phyloP scores from a whole-genome alignment of 1,140 invertebrate genomes.

The Brachionus rotundiformis region DNA sequence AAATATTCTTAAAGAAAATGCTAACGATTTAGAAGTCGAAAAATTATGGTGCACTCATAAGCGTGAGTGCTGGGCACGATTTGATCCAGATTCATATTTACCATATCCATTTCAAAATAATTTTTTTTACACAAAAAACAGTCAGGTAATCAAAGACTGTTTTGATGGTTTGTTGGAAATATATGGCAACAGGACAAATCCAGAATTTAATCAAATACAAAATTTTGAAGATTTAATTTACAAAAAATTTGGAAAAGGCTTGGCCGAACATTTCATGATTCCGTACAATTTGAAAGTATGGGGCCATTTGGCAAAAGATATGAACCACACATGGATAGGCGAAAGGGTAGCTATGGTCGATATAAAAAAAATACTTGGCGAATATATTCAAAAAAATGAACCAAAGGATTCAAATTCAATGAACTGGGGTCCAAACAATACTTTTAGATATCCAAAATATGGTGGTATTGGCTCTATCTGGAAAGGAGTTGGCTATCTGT shows the following conservation, averaged over 20 bases:
- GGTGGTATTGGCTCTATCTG: conserved; percentile 60
- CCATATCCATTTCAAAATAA: conserved; percentile 43
- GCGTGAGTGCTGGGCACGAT: not conserved
- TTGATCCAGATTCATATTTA: not conserved
- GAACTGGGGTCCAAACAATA: conserved; percentile 59
- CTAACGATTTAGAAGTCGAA: conserved; percentile 14
- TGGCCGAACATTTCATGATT: conserved; percentile 8
- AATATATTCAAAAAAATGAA: conserved; percentile 55
- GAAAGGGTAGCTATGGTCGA: conserved; percentile 22
- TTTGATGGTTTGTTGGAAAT: conserved; percentile 30
- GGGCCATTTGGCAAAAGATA: conserved; percentile 9
- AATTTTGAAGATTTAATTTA: conserved; percentile 12
- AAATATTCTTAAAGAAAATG: not conserved
- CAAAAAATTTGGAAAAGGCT: conserved; percentile 27
- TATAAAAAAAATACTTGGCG: not conserved
- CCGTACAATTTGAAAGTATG: conserved; percentile 36
- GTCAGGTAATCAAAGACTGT: conserved; percentile 4
- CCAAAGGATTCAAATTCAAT: conserved; percentile 55
- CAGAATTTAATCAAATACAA: not conserved
- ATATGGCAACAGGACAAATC: not conserved
- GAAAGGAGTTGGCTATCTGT: conserved; percentile 57
- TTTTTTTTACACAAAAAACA: conserved; percentile 12
- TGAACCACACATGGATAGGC: conserved; percentile 25
- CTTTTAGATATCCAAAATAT: conserved; percentile 59
- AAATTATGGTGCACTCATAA: conserved; percentile 23